Base-by-base conservation (phyloP, 2,888 invertebrate genomes). In the Cloeon dipterum region DNA sequence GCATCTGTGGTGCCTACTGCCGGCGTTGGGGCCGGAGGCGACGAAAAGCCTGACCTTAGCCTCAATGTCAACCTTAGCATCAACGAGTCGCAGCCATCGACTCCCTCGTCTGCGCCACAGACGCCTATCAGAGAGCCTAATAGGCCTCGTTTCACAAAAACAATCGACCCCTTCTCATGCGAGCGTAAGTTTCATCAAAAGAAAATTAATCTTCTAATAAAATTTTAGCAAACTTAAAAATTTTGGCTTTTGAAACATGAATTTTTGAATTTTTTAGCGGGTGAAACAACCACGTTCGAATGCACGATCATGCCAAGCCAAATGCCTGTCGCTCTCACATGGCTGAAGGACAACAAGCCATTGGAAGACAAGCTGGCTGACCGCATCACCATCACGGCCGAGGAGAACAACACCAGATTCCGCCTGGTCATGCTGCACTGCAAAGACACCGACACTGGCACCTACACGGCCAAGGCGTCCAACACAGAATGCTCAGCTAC, bases 331-430 rank as follows among this genome's bases (percentile, higher is more conserved):
- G 60, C 61, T 25, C 70, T 88, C 42, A 70, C 70, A 11, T 89
- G 88, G 88, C 55, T 88, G 45, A 86, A 83, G 56, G 81, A 88
- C 56, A 88, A 88, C 58, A 74, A 74, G 55, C 74, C 78, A 0
- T 52, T 88, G 46, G 70, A 72, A 29, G 77, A 81, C 53, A 68
- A 64, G 36, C 57, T 78, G 38, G 76, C 79, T 43, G 79, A 81
- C 51, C 66, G 82, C 13, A 70, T 81, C 36, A 63, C 62, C 43
- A 65, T 69, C 44, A 65, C 69, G 5, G 64, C 63, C 36, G 62
- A 63, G 11, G 60, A 65, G 17, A 67, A 68, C 39, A 67, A 65
- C 43, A 65, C 65, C 38, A 53, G 54, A 3, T 76, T 76, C 54
- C 73, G 70, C 39, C 61, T 93, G 45, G 68, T 74, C 46, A 68